A percentile compares a stretch with the other conserved stretches of the same genome.
Conservation (phyloP, 2,888 invertebrate species). For the Sphinx pinastri region DNA sequence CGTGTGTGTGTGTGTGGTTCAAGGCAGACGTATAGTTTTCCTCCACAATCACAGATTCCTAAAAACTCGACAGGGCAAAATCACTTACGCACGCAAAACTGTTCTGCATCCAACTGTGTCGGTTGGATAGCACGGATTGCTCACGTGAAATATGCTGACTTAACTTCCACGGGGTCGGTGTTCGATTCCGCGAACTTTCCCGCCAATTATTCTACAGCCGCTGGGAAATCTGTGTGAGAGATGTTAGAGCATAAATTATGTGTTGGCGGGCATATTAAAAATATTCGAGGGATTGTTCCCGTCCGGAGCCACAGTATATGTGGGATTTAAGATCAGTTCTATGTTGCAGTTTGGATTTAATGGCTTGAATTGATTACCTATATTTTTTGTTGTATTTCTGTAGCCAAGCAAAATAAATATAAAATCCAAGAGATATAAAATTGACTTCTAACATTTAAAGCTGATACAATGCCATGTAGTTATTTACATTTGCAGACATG, state of each 20-base stretch:
- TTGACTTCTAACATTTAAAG: too few relatives aligned
- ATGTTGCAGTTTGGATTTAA: not conserved
- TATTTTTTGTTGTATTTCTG: not conserved
- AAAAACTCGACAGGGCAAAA: constrained; percentile 1
- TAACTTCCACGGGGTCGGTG: constrained; percentile 1
- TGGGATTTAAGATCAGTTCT: not conserved
- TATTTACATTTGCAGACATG: too few relatives aligned
- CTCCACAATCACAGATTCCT: not conserved
- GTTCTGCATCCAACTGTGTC: not conserved
- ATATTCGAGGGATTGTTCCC: constrained; percentile 46
- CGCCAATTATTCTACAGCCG: constrained; percentile 25
- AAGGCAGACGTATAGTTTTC: too few relatives aligned
- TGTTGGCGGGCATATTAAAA: constrained; percentile 51
- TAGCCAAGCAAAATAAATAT: too few relatives aligned
- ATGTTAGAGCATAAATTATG: constrained; percentile 45
- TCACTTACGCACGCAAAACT: constrained; percentile 10
- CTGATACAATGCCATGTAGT: too few relatives aligned
- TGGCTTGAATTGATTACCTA: not conserved
- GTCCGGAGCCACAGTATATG: constrained; percentile 15
- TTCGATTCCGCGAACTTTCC: constrained; percentile 27
- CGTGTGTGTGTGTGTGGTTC: too few relatives aligned
- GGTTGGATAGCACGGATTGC: not conserved
- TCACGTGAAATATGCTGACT: constrained; percentile 4
- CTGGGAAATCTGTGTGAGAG: constrained; percentile 27
- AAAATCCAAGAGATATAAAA: too few relatives aligned